Base-by-base conservation (phyloP, 2,888 invertebrate species). In the Ochropleura plecta region DNA sequence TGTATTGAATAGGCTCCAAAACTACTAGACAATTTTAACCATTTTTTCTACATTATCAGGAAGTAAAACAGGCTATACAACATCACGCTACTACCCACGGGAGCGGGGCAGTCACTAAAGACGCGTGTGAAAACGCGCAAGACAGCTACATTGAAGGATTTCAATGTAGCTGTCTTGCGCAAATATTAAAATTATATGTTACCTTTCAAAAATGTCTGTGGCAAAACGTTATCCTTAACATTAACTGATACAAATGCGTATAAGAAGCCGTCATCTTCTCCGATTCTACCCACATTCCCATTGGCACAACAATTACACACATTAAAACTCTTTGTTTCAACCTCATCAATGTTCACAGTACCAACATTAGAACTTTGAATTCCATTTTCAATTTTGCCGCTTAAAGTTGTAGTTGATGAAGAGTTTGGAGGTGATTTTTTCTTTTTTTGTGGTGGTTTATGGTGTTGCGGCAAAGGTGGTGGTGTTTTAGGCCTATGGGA, bases 171-270 rank as follows among this genome's bases (percentile, higher is more conserved):
- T n/a, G n/a, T n/a, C n/a, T n/a, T n/a, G n/a, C n/a, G n/a, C 30
- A 30, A 30, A 30, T 30, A 30, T 30, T 30, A 30, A 30, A 30
- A 30, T 30, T 30, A 30, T 30, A 30, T 30, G 8, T 86, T 89
- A 96, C 96, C 96, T 93, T 95, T 96, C 18, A 93, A 85, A 89
- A 95, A 95, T 0, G 94, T 90, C 60, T 91, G 86, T 0, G 96
- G 96, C 5, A 96, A 72, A 0, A 96, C 90, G 64, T 94, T 94
- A 63, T 95, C 94, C 79, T 94, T 94, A 60, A 96, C 94, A 90
- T 92, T 94, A 46, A 96, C 89, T 0, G 92, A 90, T 2, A 96
- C 94, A 91, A 96, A 96, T 0, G 96, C 96, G 79, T 94, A 92
- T 20, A 96, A 83, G 88, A 96, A 96, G 57, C 94, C 94, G n/a